These are phyloP conservation scores for Natator depressus DNA, from an alignment of 2,113 vertebrate genomes.

Conservation along the genomic window DNA sequence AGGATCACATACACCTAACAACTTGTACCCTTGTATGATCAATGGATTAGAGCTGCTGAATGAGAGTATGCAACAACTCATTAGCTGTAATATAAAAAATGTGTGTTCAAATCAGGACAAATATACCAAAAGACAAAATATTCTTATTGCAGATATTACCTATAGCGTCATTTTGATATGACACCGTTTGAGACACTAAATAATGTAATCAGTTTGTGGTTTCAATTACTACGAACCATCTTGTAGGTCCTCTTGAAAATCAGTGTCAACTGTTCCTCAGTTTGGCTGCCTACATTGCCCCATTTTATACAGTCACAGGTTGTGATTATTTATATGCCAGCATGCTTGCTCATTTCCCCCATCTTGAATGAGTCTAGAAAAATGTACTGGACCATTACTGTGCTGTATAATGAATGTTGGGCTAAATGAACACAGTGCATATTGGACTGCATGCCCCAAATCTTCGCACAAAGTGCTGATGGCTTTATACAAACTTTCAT, in stretches of 20 bases:
- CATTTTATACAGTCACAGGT: not conserved
- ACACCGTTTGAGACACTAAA: not conserved
- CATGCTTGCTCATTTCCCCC: not conserved
- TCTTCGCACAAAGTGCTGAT: not conserved
- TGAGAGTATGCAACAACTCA: not conserved
- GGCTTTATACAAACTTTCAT: not conserved
- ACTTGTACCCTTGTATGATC: not conserved
- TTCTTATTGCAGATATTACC: not conserved
- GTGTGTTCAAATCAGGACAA: not conserved
- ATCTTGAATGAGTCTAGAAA: not conserved
- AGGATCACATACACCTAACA: not conserved
- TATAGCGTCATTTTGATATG: constrained; percentile 10
- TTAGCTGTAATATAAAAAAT: not conserved
- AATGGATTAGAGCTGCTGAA: not conserved
- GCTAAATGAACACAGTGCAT: not conserved
- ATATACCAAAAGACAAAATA: not conserved
- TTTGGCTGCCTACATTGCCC: not conserved
- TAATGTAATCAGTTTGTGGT: not conserved
- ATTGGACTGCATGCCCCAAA: not conserved
- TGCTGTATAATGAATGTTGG: not conserved
- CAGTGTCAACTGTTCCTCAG: not conserved
- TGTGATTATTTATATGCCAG: not conserved
- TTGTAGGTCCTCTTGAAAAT: not conserved
- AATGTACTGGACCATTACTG: not conserved
- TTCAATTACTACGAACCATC: not conserved